Conservation (phyloP, 2,113 vertebrate species). For the Psilopsiagon aymara region DNA sequence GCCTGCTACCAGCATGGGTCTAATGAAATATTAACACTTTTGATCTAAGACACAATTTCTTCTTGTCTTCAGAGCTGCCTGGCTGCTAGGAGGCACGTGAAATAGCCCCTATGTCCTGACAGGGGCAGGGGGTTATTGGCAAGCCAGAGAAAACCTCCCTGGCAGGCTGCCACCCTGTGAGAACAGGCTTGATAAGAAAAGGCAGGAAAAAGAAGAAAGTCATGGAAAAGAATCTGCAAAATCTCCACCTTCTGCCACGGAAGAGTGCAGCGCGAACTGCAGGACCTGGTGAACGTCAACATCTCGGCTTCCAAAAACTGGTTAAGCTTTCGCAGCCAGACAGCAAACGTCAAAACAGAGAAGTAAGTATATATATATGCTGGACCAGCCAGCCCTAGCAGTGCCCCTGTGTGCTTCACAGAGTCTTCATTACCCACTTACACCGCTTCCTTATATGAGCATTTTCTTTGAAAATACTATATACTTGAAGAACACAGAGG, state of each 20-base stretch:
- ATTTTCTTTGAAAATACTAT: background rate
- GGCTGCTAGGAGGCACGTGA: background rate
- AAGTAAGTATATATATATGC: background rate
- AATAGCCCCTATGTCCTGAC: background rate
- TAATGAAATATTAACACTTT: background rate
- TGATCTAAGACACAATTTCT: background rate
- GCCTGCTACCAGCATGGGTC: background rate
- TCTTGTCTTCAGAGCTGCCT: background rate
- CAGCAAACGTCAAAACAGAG: background rate
- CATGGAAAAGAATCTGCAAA: background rate
- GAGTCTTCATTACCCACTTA: background rate
- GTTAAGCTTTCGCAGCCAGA: background rate
- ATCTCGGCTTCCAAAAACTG: background rate
- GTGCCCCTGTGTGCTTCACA: background rate
- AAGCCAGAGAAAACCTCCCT: background rate
- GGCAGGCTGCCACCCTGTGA: background rate
- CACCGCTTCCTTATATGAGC: background rate
- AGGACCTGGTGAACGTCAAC: background rate
- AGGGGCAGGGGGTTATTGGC: background rate
- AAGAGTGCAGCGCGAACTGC: background rate
- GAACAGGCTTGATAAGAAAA: background rate
- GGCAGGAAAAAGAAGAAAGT: background rate
- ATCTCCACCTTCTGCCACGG: background rate
- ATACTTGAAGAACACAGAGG: background rate
- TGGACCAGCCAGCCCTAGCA: background rate